phyloP scores from a whole-genome alignment of 2,797 vertebrate species.

The Erpetoichthys calabaricus region DNA sequence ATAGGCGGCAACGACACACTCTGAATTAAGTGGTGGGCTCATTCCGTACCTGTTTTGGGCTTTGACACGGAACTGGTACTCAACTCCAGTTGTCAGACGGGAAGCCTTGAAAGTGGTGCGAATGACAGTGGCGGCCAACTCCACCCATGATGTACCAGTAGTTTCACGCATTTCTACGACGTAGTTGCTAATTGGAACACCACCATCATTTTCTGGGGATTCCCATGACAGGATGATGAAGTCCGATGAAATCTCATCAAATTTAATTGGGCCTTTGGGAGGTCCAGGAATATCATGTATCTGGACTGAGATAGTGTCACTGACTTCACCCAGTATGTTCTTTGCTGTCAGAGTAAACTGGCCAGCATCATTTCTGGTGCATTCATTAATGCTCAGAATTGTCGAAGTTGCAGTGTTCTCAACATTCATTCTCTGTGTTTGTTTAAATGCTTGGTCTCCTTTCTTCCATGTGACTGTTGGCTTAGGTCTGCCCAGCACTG shows the following conservation, averaged over 20 bases:
- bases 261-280: conserved; percentile 84
- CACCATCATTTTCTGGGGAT: conserved; percentile 84
- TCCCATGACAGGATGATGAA: conserved; percentile 84
- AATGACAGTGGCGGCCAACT: conserved; percentile 76
- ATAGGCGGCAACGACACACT: conserved; percentile 74
- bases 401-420: conserved; percentile 78
- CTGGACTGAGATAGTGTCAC: conserved; percentile 74
- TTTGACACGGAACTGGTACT: conserved; percentile 93
- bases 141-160: conserved; percentile 76
- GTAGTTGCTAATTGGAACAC: conserved; percentile 91
- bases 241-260: conserved; percentile 83
- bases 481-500: conserved; percentile 82
- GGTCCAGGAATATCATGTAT: conserved; percentile 93
- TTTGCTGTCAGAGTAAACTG: conserved; percentile 75
- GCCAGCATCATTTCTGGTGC: conserved; percentile 72
- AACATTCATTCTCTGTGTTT: conserved; percentile 76
- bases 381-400: conserved; percentile 76
- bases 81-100: conserved; percentile 73
- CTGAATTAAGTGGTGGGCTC: conserved; percentile 78
- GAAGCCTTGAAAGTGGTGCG: conserved; percentile 87
- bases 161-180: conserved; percentile 86
- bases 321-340: conserved; percentile 85
- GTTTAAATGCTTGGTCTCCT: conserved; percentile 65
- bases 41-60: conserved; percentile 91
- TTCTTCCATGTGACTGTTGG: conserved; percentile 90